These are phyloP conservation scores for Echinops telfairi DNA, from an alignment of 2,113 vertebrate genomes.

Conservation along the genomic window DNA sequence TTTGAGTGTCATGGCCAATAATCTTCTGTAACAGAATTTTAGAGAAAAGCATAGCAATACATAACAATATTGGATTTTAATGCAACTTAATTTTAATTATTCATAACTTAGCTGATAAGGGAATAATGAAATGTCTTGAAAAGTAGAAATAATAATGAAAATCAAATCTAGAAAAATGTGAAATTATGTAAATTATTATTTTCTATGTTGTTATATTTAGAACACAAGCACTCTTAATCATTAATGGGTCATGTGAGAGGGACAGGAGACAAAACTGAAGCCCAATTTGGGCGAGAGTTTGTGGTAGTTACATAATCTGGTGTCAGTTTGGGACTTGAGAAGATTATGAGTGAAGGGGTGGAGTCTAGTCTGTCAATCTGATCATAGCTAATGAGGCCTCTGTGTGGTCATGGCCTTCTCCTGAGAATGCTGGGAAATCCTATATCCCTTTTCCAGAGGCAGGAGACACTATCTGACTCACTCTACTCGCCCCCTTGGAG, in stretches of 20 bases:
- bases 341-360: too few relatives aligned
- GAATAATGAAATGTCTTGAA: constrained; percentile 21
- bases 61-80: background rate
- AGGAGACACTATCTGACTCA: too few relatives aligned
- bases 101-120: background rate
- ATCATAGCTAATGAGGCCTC: too few relatives aligned
- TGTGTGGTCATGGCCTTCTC: too few relatives aligned
- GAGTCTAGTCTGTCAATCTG: too few relatives aligned
- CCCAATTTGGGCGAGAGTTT: background rate
- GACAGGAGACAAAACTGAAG: background rate
- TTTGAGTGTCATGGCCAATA: background rate
- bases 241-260: background rate
- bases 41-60: constrained; percentile 2
- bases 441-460: too few relatives aligned
- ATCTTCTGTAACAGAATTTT: background rate
- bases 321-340: too few relatives aligned
- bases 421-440: too few relatives aligned
- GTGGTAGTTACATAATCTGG: too few relatives aligned
- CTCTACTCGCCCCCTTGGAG: too few relatives aligned
- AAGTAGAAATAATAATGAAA: background rate
- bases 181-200: too few relatives aligned
- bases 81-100: background rate
- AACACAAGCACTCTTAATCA: background rate
- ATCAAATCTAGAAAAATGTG: background rate
- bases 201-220: background rate